Base-by-base conservation (phyloP, 1,140 invertebrate genomes). In the Probaryconus sp. region DNA sequence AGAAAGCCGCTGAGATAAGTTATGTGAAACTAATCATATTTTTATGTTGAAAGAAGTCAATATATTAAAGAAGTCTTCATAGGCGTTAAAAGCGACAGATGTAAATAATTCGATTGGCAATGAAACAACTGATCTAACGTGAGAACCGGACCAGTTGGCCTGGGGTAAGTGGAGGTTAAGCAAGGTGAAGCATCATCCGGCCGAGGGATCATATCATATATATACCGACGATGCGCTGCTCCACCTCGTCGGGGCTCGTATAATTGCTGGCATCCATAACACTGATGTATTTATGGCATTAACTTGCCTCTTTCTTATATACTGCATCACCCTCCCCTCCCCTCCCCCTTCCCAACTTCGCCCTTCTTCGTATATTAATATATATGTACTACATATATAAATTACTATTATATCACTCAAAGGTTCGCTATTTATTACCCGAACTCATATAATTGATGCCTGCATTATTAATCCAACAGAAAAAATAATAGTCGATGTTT, bases 221-320 rank as follows among this genome's bases (percentile, higher is more conserved):
- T 77, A 77, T 76, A 76, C 70, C 58, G 60, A 55, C 55, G 72
- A 79, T 76, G 75, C 79, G 79, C n/a, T n/a, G n/a, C 83, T 86
- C 82, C 80, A 84, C 80, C 83, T 85, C 81, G 80, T 84, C 81
- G 65, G 76, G 67, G 77, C 83, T 83, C 84, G 81, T 85, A 86
- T 87, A 87, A 87, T 87, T 87, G 84, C 85, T 86, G 83, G 85
- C 85, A 86, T 87, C 85, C 84, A 86, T 87, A 87, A 86, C 83
- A 80, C 82, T 86, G 84, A 87, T 87, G 80, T 86, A 86, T 87
- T 86, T 87, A 86, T 86, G 83, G 82, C 83, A 86, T 86, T 87
- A 87, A 86, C 84, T 87, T 81, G 82, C 81, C 81, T 85, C 81
- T 83, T 83, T 85, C 82, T 84, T 81, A 82, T 86, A 83, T 56